phyloP scores from a whole-genome alignment of 2,113 vertebrate genomes.

The Hiodon alosoides region DNA sequence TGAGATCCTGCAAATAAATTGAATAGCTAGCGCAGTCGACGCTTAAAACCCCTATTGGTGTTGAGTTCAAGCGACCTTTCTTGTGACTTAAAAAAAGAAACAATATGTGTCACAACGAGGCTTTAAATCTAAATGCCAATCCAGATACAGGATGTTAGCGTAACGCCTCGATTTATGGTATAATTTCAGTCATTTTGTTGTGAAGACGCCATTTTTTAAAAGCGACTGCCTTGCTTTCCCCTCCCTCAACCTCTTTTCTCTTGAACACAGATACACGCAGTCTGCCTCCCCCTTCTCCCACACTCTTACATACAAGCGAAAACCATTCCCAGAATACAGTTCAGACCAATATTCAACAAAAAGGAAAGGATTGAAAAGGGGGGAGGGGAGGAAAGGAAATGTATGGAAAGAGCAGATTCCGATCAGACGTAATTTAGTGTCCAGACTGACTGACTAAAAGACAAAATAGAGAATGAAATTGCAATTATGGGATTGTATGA shows the following conservation, averaged over 20 bases:
- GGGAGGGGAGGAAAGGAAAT: constrained; percentile 7
- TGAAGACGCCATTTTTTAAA: constrained; percentile 77
- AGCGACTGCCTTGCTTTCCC: constrained; percentile 59
- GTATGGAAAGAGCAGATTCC: background rate
- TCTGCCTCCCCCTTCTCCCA: constrained; percentile 53
- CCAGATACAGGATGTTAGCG: constrained; percentile 14
- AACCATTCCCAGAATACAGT: constrained; percentile 39
- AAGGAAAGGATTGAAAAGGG: constrained; percentile 8
- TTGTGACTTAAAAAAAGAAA: constrained; percentile 24
- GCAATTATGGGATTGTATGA: background rate
- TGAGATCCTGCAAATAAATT: constrained; percentile 44
- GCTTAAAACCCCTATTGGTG: constrained; percentile 57
- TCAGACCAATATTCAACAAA: constrained; percentile 30
- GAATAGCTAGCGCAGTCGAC: constrained; percentile 62
- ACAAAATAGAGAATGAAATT: background rate
- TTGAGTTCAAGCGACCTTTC: constrained; percentile 37
- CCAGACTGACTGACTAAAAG: background rate
- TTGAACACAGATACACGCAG: constrained; percentile 41
- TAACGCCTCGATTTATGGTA: constrained; percentile 53
- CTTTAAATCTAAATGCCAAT: background rate
- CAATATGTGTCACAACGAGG: background rate
- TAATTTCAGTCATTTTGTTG: constrained; percentile 68
- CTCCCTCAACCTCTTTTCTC: constrained; percentile 30
- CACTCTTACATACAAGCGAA: constrained; percentile 20
- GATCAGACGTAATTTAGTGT: constrained; percentile 7